phyloP scores from a whole-genome alignment of 2,113 vertebrate species.

The Notarius quadriscutis region DNA sequence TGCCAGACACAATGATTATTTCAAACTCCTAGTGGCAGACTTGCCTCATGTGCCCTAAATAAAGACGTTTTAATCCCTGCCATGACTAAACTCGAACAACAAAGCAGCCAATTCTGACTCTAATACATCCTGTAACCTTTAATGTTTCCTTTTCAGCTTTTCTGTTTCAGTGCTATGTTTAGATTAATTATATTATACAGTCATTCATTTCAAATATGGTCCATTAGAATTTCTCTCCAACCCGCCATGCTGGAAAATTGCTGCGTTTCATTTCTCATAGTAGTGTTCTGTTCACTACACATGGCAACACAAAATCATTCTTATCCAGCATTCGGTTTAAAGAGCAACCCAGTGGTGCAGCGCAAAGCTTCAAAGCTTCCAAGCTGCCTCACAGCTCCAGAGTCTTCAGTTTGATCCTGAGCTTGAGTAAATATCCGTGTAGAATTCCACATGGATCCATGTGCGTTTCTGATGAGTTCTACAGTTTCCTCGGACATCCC shows the following conservation, averaged over 20 bases:
- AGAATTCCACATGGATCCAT: neutral
- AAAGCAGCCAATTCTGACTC: neutral
- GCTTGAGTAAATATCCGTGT: neutral
- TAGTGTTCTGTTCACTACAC: neutral
- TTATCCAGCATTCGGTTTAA: neutral
- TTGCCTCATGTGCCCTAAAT: slow-evolving; percentile 20
- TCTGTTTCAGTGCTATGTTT: slow-evolving; percentile 10
- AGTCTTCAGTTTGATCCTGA: neutral
- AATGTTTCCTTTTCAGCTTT: neutral
- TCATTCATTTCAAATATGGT: neutral
- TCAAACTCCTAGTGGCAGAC: slow-evolving; percentile 18
- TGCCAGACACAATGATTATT: slow-evolving; percentile 39
- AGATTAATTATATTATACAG: slow-evolving; percentile 1
- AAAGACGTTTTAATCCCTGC: slow-evolving; percentile 18
- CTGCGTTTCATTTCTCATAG: slow-evolving; percentile 15
- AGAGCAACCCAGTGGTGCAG: too few relatives aligned
- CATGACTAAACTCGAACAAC: neutral
- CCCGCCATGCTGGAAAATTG: slow-evolving; percentile 13
- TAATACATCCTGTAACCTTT: neutral
- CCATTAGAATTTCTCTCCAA: neutral
- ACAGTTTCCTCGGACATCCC: neutral
- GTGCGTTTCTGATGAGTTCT: neutral
- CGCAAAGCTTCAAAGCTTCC: neutral
- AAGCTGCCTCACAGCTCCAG: too few relatives aligned
- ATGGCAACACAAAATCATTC: neutral